A percentile compares a stretch with the other conserved stretches of the same genome.
phyloP scores from a whole-genome alignment of 2,797 vertebrate genomes.

The Lateolabrax maculatus region DNA sequence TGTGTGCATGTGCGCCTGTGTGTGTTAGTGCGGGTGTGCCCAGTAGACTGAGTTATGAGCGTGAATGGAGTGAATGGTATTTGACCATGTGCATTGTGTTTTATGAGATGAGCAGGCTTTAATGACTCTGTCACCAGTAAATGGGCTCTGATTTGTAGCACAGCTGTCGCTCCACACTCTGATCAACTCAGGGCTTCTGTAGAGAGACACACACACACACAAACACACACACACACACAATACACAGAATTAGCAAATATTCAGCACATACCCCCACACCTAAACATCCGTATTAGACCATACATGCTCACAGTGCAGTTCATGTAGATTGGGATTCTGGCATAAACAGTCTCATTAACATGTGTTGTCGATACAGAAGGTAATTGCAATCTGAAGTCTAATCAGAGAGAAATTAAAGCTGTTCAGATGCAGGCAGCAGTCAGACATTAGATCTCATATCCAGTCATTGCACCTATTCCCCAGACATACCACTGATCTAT shows the following conservation, averaged over 20 bases:
- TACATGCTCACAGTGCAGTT: constrained; percentile 42
- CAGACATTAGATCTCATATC: constrained; percentile 70
- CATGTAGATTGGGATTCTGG: constrained; percentile 62
- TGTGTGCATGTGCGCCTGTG: neutral
- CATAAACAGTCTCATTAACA: constrained; percentile 69
- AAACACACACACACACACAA: constrained; percentile 15
- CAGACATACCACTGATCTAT: constrained; percentile 54
- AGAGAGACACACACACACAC: constrained; percentile 38
- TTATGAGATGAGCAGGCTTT: constrained; percentile 84
- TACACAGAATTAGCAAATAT: constrained; percentile 24
- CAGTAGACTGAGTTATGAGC: constrained; percentile 75
- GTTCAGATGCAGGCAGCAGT: constrained; percentile 61
- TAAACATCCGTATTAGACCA: constrained; percentile 56
- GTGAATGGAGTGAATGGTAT: constrained; percentile 73
- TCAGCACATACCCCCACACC: constrained; percentile 25
- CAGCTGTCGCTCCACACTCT: constrained; percentile 78
- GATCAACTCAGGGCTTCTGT: constrained; percentile 76
- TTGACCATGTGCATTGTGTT: constrained; percentile 80
- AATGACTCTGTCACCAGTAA: constrained; percentile 87
- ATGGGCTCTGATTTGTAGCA: constrained; percentile 85
- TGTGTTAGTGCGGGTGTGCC: constrained; percentile 40
- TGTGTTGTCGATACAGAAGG: constrained; percentile 67
- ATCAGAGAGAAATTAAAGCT: constrained; percentile 74
- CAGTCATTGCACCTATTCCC: constrained; percentile 71
- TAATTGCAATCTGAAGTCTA: constrained; percentile 73